Conservation (phyloP, 2,888 invertebrate genomes). For the Morpho deidamia region DNA sequence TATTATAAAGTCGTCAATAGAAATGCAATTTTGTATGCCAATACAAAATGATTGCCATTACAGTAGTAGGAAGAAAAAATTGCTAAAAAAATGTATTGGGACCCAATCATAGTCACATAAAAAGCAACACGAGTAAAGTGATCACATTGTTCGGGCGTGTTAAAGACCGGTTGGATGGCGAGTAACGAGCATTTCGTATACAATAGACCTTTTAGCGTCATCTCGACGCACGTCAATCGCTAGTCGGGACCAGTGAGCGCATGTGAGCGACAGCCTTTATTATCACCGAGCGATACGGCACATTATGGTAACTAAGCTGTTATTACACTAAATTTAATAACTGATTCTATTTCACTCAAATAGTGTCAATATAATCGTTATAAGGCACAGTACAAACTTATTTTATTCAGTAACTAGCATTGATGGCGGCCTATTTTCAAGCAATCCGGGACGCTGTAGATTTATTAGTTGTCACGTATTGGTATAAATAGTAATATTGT, state of each 20-base stretch:
- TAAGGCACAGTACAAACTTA: too few relatives aligned
- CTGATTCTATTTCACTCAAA: conserved; percentile 16
- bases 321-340: conserved; percentile 29
- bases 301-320: conserved; percentile 22
- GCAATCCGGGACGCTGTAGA: too few relatives aligned
- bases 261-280: conserved; percentile 57
- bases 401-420: conserved; percentile 13
- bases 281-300: conserved; percentile 35
- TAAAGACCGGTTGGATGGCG: conserved; percentile 70
- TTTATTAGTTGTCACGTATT: too few relatives aligned
- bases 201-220: conserved; percentile 79
- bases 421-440: too few relatives aligned
- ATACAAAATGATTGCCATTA: background rate
- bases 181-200: conserved; percentile 74
- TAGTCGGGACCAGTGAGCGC: conserved; percentile 39
- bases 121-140: conserved; percentile 63
- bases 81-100: conserved; percentile 2
- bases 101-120: conserved; percentile 31
- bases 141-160: conserved; percentile 71
- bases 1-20: too few relatives aligned
- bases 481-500: too few relatives aligned
- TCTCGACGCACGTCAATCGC: conserved; percentile 69
- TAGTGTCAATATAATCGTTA: conserved; percentile 1
- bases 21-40: background rate
- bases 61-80: conserved; percentile 2